Evolutionary conservation across 2,797 vertebrate genomes (phyloP), one percentile per base, ranked within the genome.

Genomic region (Micrastur ruficollis): DNA sequence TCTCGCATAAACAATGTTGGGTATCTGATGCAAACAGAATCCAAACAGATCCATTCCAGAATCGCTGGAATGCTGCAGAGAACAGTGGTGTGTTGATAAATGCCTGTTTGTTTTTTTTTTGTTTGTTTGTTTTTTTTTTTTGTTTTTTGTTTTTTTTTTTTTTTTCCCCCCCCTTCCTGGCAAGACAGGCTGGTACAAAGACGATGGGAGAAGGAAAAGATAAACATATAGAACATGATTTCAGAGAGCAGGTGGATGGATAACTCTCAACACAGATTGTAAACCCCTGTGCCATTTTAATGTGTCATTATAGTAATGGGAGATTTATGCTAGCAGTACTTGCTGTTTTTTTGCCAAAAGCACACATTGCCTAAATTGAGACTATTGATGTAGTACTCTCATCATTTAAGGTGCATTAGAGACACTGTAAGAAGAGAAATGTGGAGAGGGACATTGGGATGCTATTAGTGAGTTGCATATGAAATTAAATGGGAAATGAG

Each of bases 271-370:
- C 63, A n/a, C 44, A 95, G 56, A 61, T 70, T 89, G 91, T 14
- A 81, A 90, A 32, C 27, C 52, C 86, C n/a, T 22, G 68, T 93
- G 93, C 86, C 66, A 21, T 71, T 93, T 50, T 92, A 83, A 72
- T 53, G 27, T 94, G 86, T 92, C 84, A 34, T 86, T 71, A 42
- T 15, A 26, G 73, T 81, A 87, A 86, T 66, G 50, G 76, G 79
- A 93, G 81, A 97, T 93, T 95, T 95, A 95, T 86, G 58, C 11
- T 10, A 73, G 81, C 42, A 86, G 31, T 83, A 29, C 44, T 68
- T 72, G 90, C 73, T 87, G 86, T 4, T 47, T 56, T 91, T 93
- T 8, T 82, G 89, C 83, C 96, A 95, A 49, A 84, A 81, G 56
- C 91, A 92, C 91, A 71, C 86, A 18, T 6, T 59, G 61, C 55